Conservation (phyloP, 2,888 invertebrate species). For the Euzetes globulus region DNA sequence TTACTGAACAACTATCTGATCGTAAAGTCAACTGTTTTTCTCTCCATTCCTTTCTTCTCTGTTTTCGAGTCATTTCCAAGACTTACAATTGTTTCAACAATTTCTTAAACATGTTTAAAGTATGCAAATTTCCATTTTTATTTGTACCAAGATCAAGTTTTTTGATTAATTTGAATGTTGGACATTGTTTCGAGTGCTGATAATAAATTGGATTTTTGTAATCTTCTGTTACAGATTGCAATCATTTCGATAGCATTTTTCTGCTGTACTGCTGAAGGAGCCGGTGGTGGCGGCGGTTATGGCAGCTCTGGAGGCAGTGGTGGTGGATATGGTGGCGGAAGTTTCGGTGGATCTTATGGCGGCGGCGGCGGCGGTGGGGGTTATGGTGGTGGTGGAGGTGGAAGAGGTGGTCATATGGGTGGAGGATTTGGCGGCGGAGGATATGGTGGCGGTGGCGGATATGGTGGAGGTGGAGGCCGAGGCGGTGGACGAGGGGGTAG, state of each 20-base stretch:
- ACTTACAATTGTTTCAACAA: no score
- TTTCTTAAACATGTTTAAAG: no score
- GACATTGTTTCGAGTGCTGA: not conserved
- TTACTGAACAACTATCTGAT: no score
- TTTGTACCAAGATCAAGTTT: no score
- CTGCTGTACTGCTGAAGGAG: not conserved
- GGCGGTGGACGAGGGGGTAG: not conserved
- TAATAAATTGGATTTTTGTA: not conserved
- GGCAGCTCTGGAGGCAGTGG: constrained; percentile 22
- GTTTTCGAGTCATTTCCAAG: no score
- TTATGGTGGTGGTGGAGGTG: constrained; percentile 24
- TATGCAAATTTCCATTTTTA: no score
- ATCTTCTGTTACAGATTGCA: not conserved
- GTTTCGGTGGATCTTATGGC: constrained; percentile 15
- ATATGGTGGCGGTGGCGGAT: not conserved
- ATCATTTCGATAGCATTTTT: not conserved
- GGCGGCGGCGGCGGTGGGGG: constrained; percentile 25
- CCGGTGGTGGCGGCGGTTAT: not conserved
- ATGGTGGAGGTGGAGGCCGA: not conserved
- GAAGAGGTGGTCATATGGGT: constrained; percentile 13
- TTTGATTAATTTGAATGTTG: no score
- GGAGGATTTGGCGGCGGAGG: not conserved
- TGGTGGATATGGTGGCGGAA: constrained; percentile 23
- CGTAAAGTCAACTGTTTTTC: no score
- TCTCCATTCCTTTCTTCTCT: no score